phyloP scores from a whole-genome alignment of 2,113 vertebrate genomes.

The Suricata suricatta region DNA sequence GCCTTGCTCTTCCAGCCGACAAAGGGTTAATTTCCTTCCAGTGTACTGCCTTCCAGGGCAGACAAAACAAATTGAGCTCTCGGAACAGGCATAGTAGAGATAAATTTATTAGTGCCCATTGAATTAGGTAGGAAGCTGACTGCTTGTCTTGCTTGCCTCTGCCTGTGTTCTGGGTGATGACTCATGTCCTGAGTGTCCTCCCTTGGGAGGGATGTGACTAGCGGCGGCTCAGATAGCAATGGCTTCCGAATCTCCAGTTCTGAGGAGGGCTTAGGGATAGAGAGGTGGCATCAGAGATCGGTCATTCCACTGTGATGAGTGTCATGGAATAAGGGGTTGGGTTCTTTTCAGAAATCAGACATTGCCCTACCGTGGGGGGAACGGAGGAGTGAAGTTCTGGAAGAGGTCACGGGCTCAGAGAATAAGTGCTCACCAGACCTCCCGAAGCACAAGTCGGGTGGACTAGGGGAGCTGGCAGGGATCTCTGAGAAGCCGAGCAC shows the following conservation, averaged over 20 bases:
- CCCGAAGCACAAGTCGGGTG: not conserved
- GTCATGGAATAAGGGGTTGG: not conserved
- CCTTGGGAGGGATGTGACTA: not conserved
- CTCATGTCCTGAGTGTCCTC: not conserved
- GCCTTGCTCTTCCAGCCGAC: not conserved
- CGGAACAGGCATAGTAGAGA: not conserved
- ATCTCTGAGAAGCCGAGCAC: not conserved
- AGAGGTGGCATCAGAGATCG: not conserved
- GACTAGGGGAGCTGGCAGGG: not conserved
- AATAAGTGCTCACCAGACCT: not conserved
- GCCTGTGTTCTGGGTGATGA: conserved; percentile 1
- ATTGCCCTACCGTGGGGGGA: not conserved
- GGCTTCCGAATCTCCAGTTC: not conserved
- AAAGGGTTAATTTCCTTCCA: conserved; percentile 42
- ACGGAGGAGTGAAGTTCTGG: not conserved
- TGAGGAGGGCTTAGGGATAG: not conserved
- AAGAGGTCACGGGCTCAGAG: not conserved
- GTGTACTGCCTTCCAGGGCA: not conserved
- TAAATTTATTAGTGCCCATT: conserved; percentile 41
- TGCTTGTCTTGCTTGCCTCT: not conserved
- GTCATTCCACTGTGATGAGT: not conserved
- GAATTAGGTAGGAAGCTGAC: conserved; percentile 63
- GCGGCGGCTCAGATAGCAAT: not conserved
- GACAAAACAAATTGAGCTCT: conserved; percentile 40
- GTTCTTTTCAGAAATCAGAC: not conserved